phyloP scores from a whole-genome alignment of 2,797 vertebrate species.

The Apodemus agrarius region DNA sequence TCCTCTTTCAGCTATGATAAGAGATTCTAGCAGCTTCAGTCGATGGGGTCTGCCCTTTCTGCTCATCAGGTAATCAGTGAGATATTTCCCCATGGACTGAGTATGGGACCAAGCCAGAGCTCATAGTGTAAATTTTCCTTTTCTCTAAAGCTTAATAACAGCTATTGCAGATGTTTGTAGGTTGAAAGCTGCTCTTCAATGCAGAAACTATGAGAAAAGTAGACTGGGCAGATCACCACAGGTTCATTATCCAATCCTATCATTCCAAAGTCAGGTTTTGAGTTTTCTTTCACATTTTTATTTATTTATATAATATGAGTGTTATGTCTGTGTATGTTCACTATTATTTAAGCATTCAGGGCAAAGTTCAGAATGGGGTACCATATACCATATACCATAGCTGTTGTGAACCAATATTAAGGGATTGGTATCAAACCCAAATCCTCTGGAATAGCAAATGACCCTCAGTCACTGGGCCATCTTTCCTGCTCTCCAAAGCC shows the following conservation, averaged over 20 bases:
- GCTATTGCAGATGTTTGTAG: not conserved
- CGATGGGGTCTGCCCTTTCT: not conserved
- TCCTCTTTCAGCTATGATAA: not conserved
- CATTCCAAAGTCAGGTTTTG: not conserved
- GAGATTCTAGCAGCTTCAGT: not conserved
- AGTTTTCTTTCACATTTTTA: not conserved
- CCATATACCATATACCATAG: too few species aligned
- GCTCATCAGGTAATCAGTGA: rapidly evolving
- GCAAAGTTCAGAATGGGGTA: not conserved
- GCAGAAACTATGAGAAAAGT: not conserved
- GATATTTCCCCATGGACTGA: rapidly evolving
- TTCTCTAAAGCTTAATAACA: not conserved
- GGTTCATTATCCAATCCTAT: not conserved
- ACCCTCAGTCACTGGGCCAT: not conserved
- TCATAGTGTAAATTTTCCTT: not conserved
- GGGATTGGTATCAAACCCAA: too few species aligned
- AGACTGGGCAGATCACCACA: not conserved
- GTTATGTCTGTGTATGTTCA: not conserved
- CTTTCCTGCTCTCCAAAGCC: not conserved
- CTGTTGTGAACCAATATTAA: not conserved
- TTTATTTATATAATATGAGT: not conserved
- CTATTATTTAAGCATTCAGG: not conserved
- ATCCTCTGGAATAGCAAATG: not conserved
- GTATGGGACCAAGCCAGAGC: not conserved
- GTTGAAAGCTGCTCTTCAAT: not conserved